These are phyloP conservation scores for Spialia ferax DNA, from an alignment of 2,888 invertebrate genomes.

Conservation along the genomic window DNA sequence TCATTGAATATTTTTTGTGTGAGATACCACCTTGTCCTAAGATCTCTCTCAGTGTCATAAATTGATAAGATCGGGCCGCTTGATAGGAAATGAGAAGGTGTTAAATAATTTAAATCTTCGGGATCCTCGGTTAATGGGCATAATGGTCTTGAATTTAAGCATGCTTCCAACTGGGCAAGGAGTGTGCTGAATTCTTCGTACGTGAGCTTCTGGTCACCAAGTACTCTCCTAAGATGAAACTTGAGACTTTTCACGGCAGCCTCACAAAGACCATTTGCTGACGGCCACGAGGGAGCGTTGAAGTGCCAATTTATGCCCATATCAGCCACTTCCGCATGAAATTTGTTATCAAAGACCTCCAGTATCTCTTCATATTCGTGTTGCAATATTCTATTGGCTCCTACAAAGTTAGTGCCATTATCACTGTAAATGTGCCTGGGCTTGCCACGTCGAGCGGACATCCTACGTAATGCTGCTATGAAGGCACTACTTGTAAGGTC, in stretches of 20 bases:
- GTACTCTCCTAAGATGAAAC: background rate
- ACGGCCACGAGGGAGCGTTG: background rate
- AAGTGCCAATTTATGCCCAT: background rate
- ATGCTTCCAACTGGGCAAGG: background rate
- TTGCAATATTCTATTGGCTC: slow-evolving; percentile 22
- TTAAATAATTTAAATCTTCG: background rate
- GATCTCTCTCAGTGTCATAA: background rate
- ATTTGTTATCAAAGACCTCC: background rate
- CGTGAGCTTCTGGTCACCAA: background rate
- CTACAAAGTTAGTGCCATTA: slow-evolving; percentile 30
- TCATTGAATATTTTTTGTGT: slow-evolving; percentile 34
- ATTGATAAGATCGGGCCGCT: background rate
- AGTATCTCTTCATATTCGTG: slow-evolving; percentile 12
- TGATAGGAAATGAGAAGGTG: background rate
- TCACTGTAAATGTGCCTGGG: slow-evolving; percentile 24
- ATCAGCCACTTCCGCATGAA: slow-evolving; percentile 2
- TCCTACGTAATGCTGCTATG: slow-evolving; percentile 20
- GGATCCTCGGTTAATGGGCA: background rate
- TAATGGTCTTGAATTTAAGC: background rate
- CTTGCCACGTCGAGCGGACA: slow-evolving; percentile 22
- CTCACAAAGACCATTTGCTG: background rate
- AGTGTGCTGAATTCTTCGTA: background rate
- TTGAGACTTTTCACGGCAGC: background rate
- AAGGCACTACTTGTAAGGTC: background rate
- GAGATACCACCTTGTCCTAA: slow-evolving; percentile 34